phyloP scores from a whole-genome alignment of 2,888 invertebrate species.

The Uloborus plumipes region DNA sequence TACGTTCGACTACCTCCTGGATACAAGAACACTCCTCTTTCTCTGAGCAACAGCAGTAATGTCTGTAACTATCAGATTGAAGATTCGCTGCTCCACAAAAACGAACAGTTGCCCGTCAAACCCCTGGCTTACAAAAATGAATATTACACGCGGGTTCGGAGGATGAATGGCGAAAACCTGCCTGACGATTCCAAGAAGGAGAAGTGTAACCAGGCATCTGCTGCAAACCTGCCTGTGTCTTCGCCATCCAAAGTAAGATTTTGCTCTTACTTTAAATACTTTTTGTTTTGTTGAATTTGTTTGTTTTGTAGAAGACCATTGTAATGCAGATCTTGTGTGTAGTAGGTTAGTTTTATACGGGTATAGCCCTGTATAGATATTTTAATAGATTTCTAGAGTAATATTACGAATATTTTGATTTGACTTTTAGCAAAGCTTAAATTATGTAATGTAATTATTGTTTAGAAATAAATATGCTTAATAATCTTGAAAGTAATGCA shows the following conservation, averaged over 20 bases:
- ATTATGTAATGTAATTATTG: too few species aligned
- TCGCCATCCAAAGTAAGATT: conserved; percentile 56
- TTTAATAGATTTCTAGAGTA: too few species aligned
- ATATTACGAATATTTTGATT: too few species aligned
- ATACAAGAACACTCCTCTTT: conserved; percentile 33
- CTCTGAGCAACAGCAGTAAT: conserved; percentile 33
- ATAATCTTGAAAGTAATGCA: too few species aligned
- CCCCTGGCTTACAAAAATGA: conserved; percentile 55
- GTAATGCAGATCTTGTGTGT: too few species aligned
- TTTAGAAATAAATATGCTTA: too few species aligned
- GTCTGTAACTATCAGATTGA: conserved; percentile 37
- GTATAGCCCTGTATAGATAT: too few species aligned
- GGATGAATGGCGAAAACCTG: conserved; percentile 58
- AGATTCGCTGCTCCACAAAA: conserved; percentile 31
- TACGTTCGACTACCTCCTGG: conserved; percentile 62
- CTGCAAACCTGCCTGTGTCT: conserved; percentile 44
- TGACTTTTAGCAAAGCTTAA: too few species aligned
- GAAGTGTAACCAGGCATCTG: conserved; percentile 50
- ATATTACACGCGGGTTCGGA: conserved; percentile 42
- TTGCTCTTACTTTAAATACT: not conserved
- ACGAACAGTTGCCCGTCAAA: conserved; percentile 47
- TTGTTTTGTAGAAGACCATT: too few species aligned
- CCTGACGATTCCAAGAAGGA: conserved; percentile 49
- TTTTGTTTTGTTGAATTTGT: too few species aligned
- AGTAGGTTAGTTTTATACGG: too few species aligned